Evolutionary conservation across 2,888 invertebrate genomes (phyloP).

Genomic region (Antheraea assamensis): DNA sequence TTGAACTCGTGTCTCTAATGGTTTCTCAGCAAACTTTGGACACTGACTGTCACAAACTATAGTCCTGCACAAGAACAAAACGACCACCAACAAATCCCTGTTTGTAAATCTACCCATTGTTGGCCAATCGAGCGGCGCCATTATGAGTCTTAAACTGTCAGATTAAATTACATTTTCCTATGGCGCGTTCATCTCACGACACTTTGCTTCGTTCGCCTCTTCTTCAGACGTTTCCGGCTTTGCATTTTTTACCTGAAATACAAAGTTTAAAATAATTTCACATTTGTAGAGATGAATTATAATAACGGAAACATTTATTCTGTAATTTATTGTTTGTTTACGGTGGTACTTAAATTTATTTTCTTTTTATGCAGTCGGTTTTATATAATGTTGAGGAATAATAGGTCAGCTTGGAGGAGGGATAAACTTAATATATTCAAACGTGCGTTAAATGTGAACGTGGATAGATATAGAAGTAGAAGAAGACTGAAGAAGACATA

Average conservation of each 20-base stretch:
- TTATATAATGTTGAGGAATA: too few species aligned
- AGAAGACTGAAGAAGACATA: too few species aligned
- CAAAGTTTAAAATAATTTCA: conserved; percentile 28
- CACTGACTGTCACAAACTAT: conserved; percentile 79
- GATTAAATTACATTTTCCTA: conserved; percentile 60
- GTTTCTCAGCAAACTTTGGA: conserved; percentile 77
- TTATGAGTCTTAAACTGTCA: conserved; percentile 48
- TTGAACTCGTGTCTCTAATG: conserved; percentile 78
- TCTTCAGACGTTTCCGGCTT: conserved; percentile 68
- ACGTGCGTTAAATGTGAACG: too few species aligned
- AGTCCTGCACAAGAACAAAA: conserved; percentile 70
- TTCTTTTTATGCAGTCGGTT: background rate
- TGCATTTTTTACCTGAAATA: conserved; percentile 74
- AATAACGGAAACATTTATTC: background rate
- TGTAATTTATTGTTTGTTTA: background rate
- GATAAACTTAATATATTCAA: too few species aligned
- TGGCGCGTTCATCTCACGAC: conserved; percentile 60
- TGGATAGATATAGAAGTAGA: too few species aligned
- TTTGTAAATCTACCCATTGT: conserved; percentile 56
- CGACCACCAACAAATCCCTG: conserved; percentile 64
- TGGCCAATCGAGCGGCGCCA: conserved; percentile 52
- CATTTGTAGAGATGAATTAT: conserved; percentile 3
- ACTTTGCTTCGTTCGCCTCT: conserved; percentile 60
- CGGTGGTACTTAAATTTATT: background rate
- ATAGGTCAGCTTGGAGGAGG: too few species aligned